Evolutionary conservation across 2,797 vertebrate species (phyloP), one percentile per base, ranked within the genome.

Genomic region (Odontamblyopus lacepedii): DNA sequence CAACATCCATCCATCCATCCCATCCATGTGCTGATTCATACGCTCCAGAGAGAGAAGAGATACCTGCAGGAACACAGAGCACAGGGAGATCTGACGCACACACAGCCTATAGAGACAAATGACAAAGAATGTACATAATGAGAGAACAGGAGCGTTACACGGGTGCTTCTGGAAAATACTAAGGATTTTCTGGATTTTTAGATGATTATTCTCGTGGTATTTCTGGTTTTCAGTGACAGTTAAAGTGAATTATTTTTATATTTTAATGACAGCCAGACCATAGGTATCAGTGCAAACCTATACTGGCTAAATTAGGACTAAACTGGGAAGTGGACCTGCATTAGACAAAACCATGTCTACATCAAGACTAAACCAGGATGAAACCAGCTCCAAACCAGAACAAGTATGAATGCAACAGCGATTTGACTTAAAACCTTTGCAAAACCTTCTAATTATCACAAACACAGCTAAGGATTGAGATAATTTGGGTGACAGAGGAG

Each of bases 21-120:
- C 23, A 75, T 62, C 70, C 76, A 76, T 74, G 71, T 80, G 76
- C 64, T 76, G 73, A 76, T 76, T 81, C 30, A 12, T 53, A 32
- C 23, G 11, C 67, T 65, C 73, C 71, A 5, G 71, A 83, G 69
- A 78, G 67, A 71, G 15, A 77, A 70, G 41, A 67, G 73, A 63
- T 38, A 72, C 61, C 68, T 63, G 68, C 41, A 13, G 53, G 53
- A 55, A 56, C 8, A 15, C 16, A 30, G 27, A 26, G 30, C 6
- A 7, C 53, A 50, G 63, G 29, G 16, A 16, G 48, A 67, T 67
- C 48, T 67, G 26, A 62, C 60, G 30, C 29, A 35, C 18, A 19
- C 27, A 26, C 63, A 13, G 65, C 27, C 29, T 32, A n/a, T 32
- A 19, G 61, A 67, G 48, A 12, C 13, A 30, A 66, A 51, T 26